Conservation (phyloP, 2,113 vertebrate genomes). For the Bubo blakistoni region DNA sequence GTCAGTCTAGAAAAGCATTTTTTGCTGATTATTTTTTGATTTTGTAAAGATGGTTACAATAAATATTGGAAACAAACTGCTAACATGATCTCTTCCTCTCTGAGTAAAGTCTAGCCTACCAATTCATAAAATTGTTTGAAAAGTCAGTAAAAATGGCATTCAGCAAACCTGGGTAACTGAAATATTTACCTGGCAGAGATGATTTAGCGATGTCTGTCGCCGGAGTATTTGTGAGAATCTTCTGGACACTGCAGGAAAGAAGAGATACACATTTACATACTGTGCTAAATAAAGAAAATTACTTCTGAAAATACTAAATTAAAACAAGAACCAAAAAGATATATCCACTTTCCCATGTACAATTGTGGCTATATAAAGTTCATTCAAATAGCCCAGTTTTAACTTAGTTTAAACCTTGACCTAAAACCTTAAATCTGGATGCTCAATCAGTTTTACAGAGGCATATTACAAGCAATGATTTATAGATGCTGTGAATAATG, state of each 20-base stretch:
- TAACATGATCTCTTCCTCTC: background rate
- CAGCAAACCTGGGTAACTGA: background rate
- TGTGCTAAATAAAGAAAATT: background rate
- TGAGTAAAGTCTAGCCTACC: background rate
- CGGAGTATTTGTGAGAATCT: conserved; percentile 98
- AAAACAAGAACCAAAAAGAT: background rate
- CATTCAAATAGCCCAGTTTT: background rate
- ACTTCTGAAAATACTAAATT: background rate
- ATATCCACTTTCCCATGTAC: background rate
- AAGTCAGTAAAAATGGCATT: background rate
- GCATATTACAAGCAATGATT: conserved; percentile 25
- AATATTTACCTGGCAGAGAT: conserved; percentile 92
- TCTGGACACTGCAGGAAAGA: conserved; percentile 86
- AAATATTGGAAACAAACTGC: background rate
- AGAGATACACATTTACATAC: background rate
- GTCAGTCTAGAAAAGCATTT: background rate
- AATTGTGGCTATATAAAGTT: background rate
- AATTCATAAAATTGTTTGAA: background rate
- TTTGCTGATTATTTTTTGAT: background rate
- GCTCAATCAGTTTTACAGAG: background rate
- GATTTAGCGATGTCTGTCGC: conserved; percentile 96
- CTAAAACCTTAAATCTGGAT: conserved; percentile 5
- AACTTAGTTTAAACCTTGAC: conserved; percentile 10
- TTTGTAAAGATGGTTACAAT: background rate
- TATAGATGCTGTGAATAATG: conserved; percentile 30